Evolutionary conservation across 2,113 vertebrate genomes (phyloP).

Genomic region (Takifugu bimaculatus): DNA sequence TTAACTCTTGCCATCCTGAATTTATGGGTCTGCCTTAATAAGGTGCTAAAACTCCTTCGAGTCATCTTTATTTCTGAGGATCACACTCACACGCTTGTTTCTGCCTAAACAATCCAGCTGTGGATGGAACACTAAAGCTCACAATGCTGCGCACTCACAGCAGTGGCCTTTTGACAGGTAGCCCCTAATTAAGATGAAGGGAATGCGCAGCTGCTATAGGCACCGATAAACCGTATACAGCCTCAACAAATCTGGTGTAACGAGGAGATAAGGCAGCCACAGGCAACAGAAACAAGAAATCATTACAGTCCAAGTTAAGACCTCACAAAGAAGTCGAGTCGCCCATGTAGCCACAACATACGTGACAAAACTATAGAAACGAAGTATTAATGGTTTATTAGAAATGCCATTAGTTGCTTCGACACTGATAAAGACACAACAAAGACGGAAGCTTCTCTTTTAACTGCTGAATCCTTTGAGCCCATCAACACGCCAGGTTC

Average conservation of each 20-base stretch:
- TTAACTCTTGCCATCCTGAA: neutral
- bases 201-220: slow-evolving; percentile 8
- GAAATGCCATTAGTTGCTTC: too few relatives aligned
- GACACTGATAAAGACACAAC: too few relatives aligned
- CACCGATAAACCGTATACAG: slow-evolving; percentile 24
- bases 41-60: neutral
- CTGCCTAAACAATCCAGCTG: slow-evolving; percentile 8
- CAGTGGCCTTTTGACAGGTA: slow-evolving; percentile 14
- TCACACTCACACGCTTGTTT: neutral
- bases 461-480: too few relatives aligned
- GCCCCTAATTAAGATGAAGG: slow-evolving; percentile 46
- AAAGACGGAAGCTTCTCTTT: too few relatives aligned
- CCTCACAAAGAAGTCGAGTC: neutral
- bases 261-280: slow-evolving; percentile 1
- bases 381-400: too few relatives aligned
- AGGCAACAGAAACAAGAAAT: neutral
- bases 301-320: neutral
- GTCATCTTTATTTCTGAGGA: too few relatives aligned
- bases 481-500: too few relatives aligned
- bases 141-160: neutral
- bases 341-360: too few relatives aligned
- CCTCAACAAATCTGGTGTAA: slow-evolving; percentile 21
- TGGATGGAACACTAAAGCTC: slow-evolving; percentile 28
- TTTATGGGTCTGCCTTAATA: neutral
- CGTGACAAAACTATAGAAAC: too few relatives aligned